These are phyloP conservation scores for Meloidogyne floridensis DNA, from an alignment of 1,140 invertebrate genomes.

Conservation along the genomic window DNA sequence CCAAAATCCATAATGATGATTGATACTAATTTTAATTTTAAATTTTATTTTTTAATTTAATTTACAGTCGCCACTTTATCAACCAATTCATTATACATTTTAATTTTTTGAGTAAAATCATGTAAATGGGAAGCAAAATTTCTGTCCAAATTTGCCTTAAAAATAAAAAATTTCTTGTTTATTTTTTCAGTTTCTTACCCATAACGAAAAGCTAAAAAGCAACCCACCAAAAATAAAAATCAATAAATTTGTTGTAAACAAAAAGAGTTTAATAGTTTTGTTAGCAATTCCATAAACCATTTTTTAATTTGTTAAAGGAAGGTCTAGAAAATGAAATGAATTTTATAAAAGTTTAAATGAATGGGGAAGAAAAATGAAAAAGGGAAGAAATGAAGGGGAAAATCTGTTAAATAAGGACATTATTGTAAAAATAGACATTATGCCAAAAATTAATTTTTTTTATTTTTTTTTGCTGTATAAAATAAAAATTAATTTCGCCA, in stretches of 20 bases:
- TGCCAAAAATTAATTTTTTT: not conserved
- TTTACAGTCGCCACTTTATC: slow-evolving; percentile 50
- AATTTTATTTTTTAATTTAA: not conserved
- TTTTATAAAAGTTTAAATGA: not conserved
- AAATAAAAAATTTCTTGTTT: slow-evolving; percentile 1
- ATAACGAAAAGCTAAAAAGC: slow-evolving; percentile 62
- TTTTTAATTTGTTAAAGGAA: not conserved
- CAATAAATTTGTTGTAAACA: slow-evolving; percentile 56
- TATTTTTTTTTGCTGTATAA: not conserved
- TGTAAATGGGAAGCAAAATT: slow-evolving; percentile 52
- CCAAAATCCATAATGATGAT: slow-evolving; percentile 62
- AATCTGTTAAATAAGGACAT: not conserved
- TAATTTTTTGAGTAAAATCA: slow-evolving; percentile 47
- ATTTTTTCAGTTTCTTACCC: slow-evolving; percentile 34
- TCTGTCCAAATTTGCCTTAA: slow-evolving; percentile 54
- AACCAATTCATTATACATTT: slow-evolving; percentile 35
- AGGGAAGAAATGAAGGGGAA: not conserved
- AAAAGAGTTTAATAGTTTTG: slow-evolving; percentile 56
- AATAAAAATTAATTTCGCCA: not conserved
- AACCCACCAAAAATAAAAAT: slow-evolving; percentile 60
- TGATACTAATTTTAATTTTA: slow-evolving; percentile 52
- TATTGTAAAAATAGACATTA: not conserved
- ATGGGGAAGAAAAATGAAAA: not conserved
- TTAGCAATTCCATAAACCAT: slow-evolving; percentile 61
- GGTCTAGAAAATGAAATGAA: too few relatives aligned